phyloP scores from a whole-genome alignment of 2,888 invertebrate species.

The Sclerodermus sp. region DNA sequence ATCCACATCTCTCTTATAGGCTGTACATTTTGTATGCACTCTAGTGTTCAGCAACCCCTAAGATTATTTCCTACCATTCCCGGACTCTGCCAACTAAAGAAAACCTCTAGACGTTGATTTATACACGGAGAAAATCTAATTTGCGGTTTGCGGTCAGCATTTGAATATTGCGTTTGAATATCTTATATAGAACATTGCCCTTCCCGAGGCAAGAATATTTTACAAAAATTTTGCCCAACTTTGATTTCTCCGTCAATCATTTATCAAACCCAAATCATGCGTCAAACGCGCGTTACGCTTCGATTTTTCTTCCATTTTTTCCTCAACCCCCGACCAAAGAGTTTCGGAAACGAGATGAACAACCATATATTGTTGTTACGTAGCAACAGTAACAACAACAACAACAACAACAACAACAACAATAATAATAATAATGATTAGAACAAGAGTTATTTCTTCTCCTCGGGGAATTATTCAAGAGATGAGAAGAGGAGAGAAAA shows the following conservation, averaged over 20 bases:
- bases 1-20: constrained; percentile 12
- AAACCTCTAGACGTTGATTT: constrained; percentile 35
- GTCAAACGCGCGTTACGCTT: too few relatives aligned
- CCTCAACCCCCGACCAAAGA: too few relatives aligned
- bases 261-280: too few relatives aligned
- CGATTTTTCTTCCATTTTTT: too few relatives aligned
- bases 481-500: not conserved
- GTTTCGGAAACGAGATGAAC: too few relatives aligned
- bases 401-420: not conserved
- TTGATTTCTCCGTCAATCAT: too few relatives aligned
- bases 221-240: too few relatives aligned
- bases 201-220: too few relatives aligned
- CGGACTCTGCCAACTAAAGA: constrained; percentile 20
- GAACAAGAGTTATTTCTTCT: not conserved
- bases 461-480: too few relatives aligned
- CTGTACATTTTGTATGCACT: constrained; percentile 22
- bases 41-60: constrained; percentile 12
- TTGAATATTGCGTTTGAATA: constrained; percentile 51
- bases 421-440: not conserved
- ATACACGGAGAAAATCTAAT: constrained; percentile 42
- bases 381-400: too few relatives aligned
- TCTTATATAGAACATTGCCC: too few relatives aligned
- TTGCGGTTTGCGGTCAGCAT: constrained; percentile 41
- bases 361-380: too few relatives aligned
- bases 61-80: constrained; percentile 18